Evolutionary conservation across 2,113 vertebrate genomes (phyloP).

Genomic region (Salvator merianae): DNA sequence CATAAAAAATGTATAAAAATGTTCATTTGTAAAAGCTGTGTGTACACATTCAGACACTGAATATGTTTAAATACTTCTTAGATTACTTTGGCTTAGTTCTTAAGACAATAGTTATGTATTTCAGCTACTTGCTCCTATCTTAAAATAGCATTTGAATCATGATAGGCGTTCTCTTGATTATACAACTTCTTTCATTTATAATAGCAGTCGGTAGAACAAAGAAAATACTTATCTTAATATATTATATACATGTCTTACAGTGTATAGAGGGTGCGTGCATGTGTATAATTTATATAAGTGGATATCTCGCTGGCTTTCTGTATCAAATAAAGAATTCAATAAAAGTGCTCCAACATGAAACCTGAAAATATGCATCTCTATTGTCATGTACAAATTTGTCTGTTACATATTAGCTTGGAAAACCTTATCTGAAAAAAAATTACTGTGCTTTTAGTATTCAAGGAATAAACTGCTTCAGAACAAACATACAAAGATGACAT

Average conservation of each 20-base stretch:
- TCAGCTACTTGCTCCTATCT: slow-evolving; percentile 6
- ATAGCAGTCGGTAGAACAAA: neutral
- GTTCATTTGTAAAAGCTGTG: slow-evolving; percentile 7
- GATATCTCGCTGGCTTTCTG: neutral
- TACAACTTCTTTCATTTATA: neutral
- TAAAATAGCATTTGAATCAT: slow-evolving; percentile 19
- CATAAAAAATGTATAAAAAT: slow-evolving; percentile 28
- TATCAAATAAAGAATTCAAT: neutral
- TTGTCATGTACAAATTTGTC: neutral
- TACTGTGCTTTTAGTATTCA: neutral
- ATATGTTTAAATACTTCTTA: slow-evolving; percentile 6
- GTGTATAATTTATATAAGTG: neutral
- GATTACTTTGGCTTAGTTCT: slow-evolving; percentile 27
- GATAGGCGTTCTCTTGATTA: neutral
- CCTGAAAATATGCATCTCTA: neutral
- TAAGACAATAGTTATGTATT: slow-evolving; percentile 3
- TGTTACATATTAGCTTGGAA: neutral
- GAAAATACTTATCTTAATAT: neutral
- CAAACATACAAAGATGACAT: neutral
- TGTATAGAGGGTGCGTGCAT: neutral
- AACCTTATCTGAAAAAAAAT: neutral
- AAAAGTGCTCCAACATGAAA: fast-evolving
- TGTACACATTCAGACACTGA: neutral
- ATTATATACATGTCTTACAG: neutral
- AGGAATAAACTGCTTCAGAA: neutral